Conservation (phyloP, 1,140 invertebrate species). For the Calliphora vicina region DNA sequence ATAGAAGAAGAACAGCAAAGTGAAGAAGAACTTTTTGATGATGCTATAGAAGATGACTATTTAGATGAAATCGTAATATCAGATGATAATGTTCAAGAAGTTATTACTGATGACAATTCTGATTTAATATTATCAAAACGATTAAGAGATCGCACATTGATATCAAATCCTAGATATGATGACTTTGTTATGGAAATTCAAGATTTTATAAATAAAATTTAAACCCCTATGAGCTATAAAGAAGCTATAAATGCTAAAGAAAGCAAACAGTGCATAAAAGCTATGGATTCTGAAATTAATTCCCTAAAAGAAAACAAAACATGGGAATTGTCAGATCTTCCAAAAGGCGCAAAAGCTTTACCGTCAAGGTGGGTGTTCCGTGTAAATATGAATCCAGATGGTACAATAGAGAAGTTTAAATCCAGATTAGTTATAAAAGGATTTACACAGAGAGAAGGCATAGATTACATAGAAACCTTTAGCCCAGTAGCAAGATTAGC, state of each 20-base stretch:
- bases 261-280: neutral
- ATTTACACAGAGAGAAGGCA: neutral
- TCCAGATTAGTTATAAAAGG: neutral
- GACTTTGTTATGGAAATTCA: neutral
- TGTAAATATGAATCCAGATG: neutral
- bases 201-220: neutral
- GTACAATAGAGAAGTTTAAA: neutral
- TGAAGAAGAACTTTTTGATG: neutral
- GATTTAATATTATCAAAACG: neutral
- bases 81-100: neutral
- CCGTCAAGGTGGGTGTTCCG: neutral
- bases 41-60: neutral
- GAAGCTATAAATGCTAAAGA: neutral
- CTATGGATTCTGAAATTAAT: neutral
- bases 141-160: neutral
- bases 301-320: neutral
- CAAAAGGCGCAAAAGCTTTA: conserved; percentile 8
- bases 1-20: neutral
- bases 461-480: neutral
- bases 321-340: neutral
- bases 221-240: neutral
- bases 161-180: neutral
- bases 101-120: neutral
- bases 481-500: neutral
- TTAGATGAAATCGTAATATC: too few relatives aligned